Base-by-base conservation (phyloP, 2,888 invertebrate species). In the Hydriomena furcata region DNA sequence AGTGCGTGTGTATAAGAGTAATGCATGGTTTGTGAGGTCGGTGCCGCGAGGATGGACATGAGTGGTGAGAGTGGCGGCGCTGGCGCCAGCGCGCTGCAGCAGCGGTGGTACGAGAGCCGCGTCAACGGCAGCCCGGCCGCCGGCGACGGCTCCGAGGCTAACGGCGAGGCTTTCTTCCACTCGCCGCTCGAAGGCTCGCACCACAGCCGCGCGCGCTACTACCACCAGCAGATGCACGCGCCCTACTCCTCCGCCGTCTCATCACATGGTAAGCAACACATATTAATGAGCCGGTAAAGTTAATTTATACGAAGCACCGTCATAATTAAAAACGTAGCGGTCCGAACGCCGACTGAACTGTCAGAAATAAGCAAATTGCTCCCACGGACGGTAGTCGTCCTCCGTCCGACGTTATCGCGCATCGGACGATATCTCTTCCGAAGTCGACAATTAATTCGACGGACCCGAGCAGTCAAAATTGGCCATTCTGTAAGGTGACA, bases 201-300 rank as follows among this genome's bases (percentile, higher is more conserved):
- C 73, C 87, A 91, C 72, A 85, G 90, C 73, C 82, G 91, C 71
- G 89, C 91, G 60, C 85, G 91, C 52, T 91, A 91, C 82, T 91
- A 91, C 83, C 91, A 91, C 66, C 91, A 91, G 73, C 91, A 91
- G 68, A 91, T 91, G 90, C 91, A 91, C 76, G 86, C 86, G 65
- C 91, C 91, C 61, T 91, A 91, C 74, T 91, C 91, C 52, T 80
- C 91, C 50, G 90, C 91, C 47, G 91, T 91, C 69, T 78, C 87
- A 58, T 90, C 91, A 56, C 91, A 91, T 68, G 91, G 91, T 91
- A 65, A 85, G 91, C 27, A 40, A 23, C 21, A 23, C 10, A 11
- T 49, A 38, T 55, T 58, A 52, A 65, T 58, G 63, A 56, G 59
- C 47, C 40, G 21, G 12, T 31, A 21, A 8, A 32, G 43, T 55